Evolutionary conservation across 1,140 invertebrate genomes (phyloP).

Genomic region (Vanessa atalanta): DNA sequence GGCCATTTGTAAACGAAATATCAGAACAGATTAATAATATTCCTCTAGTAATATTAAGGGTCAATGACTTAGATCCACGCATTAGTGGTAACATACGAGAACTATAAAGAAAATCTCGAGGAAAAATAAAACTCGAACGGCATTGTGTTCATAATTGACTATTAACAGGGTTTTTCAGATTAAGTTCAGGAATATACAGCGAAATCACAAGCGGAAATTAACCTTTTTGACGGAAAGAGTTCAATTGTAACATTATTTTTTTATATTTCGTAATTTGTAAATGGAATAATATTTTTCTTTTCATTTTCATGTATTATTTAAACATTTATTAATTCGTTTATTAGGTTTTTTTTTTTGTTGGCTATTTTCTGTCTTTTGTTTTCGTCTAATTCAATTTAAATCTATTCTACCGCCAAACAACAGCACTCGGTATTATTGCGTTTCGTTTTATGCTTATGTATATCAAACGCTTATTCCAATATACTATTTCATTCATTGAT

Average conservation of each 20-base stretch:
- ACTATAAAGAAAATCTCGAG: conserved; percentile 36
- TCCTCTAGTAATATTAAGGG: neutral
- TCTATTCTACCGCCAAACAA: no score
- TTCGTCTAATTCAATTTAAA: no score
- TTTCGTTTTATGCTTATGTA: no score
- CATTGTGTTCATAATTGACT: conserved; percentile 47
- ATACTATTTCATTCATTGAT: no score
- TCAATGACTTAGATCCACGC: conserved; percentile 26
- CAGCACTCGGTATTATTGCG: no score
- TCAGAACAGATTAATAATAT: no score
- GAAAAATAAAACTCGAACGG: conserved; percentile 33
- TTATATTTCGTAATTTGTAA: conserved; percentile 6
- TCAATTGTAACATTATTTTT: conserved; percentile 30
- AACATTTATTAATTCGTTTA: neutral
- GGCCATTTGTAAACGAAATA: no score
- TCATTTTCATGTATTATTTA: neutral
- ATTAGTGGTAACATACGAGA: conserved; percentile 31
- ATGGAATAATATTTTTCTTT: neutral
- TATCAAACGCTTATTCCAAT: no score
- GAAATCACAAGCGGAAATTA: conserved; percentile 47
- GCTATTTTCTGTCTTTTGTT: neutral
- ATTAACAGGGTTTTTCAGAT: conserved; percentile 42
- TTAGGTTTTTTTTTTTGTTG: neutral
- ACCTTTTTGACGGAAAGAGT: conserved; percentile 39
- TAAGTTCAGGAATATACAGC: conserved; percentile 34